phyloP scores from a whole-genome alignment of 2,113 vertebrate genomes.

The Columbina picui region DNA sequence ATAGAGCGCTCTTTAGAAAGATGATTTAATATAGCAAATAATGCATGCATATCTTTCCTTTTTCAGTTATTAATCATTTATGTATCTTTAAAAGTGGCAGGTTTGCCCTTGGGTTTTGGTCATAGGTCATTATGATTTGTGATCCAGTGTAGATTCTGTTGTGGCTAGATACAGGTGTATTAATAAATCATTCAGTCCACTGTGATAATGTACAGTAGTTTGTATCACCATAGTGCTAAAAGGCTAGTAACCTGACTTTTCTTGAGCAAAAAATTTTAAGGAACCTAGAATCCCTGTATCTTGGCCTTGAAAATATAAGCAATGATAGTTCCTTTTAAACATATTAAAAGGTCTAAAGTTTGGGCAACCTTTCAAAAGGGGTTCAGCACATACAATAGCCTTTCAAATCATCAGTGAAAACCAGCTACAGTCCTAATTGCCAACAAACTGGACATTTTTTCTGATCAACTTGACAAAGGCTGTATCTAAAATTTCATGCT shows the following conservation, averaged over 20 bases:
- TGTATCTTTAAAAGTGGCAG: not conserved
- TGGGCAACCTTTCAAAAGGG: not conserved
- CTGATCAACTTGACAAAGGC: not conserved
- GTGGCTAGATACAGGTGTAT: not conserved
- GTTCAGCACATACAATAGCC: not conserved
- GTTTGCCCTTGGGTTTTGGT: conserved; percentile 5
- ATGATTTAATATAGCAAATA: not conserved
- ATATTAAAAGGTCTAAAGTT: not conserved
- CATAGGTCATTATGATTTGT: not conserved
- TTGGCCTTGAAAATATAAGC: not conserved
- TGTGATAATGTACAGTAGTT: not conserved
- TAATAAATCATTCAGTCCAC: conserved; percentile 24
- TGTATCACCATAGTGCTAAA: not conserved
- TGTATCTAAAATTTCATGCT: not conserved
- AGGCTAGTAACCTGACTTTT: not conserved
- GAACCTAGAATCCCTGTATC: not conserved
- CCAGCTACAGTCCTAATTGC: not conserved
- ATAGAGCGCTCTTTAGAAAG: not conserved
- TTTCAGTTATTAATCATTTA: not conserved
- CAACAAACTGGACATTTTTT: not conserved
- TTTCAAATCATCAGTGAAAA: not conserved
- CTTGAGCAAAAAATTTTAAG: not conserved
- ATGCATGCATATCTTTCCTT: not conserved
- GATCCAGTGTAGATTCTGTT: not conserved
- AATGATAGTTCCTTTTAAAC: not conserved